Base-by-base conservation (phyloP, 2,797 vertebrate species). In the Tarsius wallacei region DNA sequence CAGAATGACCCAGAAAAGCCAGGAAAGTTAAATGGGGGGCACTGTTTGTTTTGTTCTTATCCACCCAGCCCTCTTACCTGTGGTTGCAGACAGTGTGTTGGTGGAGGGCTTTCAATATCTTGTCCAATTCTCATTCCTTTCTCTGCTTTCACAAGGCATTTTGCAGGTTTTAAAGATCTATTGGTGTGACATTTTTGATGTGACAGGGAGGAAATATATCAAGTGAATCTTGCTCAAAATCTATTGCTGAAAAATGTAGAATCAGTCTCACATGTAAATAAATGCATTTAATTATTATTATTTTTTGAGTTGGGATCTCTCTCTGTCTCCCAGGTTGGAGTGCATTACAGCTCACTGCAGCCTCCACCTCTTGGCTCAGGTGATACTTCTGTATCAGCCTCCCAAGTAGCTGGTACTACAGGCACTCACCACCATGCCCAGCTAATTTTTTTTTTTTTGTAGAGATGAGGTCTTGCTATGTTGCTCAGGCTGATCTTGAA, bases 121-220 rank as follows among this genome's bases (percentile, higher is more conserved):
- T 53, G 64, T 31, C 24, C 10, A 68, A 2, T 93, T 96, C 33
- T 92, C 17, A 1, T 77, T 93, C n/a, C 80, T 85, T 90, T 63
- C 73, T 90, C 14, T 55, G 24, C 77, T 89, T 68, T 83, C 76
- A 11, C 21, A 73, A 70, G 49, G 63, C 47, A 26, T 74, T 85
- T 66, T 47, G 42, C 28, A 87, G 0, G n/a, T 77, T 66, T 89
- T 31, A 63, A 70, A 49, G 16, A 63, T 73, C 57, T 33, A 12
- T 66, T 31, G 8, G 24, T 90, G 21, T 83, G 83, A 89, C 28
- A 24, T 87, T 91, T 82, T 33, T 51, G 31, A 53, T 64, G 80
- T 31, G 49, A 24, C 68, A 5, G 47, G 68, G 33, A 68, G 64
- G 24, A 47, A 33, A 26, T 59, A 21, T 77, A n/a, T 42, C 57